These are phyloP conservation scores for Ciconia nigra DNA, from an alignment of 2,797 vertebrate species.

Conservation along the genomic window DNA sequence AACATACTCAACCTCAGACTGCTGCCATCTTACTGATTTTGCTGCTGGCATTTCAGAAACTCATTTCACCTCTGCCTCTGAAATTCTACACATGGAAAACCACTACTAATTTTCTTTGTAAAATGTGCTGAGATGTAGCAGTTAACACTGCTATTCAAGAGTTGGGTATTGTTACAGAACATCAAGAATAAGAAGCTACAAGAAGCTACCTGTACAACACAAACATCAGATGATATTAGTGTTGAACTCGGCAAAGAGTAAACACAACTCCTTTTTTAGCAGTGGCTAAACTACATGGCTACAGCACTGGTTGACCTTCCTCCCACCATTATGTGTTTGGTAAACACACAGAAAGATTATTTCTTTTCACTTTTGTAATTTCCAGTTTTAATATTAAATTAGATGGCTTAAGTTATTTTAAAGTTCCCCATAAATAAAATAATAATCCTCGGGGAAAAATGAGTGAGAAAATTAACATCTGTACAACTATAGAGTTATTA, in stretches of 20 bases:
- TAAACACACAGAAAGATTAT: background rate
- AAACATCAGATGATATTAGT: background rate
- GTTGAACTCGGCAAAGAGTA: background rate
- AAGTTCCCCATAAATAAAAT: background rate
- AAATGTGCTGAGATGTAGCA: background rate
- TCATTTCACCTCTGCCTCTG: background rate
- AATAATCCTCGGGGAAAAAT: background rate
- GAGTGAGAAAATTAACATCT: background rate
- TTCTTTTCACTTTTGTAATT: background rate
- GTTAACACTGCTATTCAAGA: background rate
- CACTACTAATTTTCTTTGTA: background rate
- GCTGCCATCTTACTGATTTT: background rate
- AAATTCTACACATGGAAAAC: background rate
- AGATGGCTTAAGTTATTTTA: background rate
- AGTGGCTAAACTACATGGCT: background rate
- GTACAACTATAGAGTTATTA: background rate
- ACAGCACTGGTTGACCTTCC: background rate
- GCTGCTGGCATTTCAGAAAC: background rate
- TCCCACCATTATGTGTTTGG: background rate
- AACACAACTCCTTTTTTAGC: background rate
- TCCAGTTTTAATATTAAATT: background rate
- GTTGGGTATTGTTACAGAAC: background rate
- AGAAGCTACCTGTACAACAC: background rate
- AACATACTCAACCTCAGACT: background rate
- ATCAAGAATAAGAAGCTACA: background rate